Evolutionary conservation across 2,113 vertebrate genomes (phyloP), one percentile per base, ranked within the genome.

Genomic region (Mugil cephalus): DNA sequence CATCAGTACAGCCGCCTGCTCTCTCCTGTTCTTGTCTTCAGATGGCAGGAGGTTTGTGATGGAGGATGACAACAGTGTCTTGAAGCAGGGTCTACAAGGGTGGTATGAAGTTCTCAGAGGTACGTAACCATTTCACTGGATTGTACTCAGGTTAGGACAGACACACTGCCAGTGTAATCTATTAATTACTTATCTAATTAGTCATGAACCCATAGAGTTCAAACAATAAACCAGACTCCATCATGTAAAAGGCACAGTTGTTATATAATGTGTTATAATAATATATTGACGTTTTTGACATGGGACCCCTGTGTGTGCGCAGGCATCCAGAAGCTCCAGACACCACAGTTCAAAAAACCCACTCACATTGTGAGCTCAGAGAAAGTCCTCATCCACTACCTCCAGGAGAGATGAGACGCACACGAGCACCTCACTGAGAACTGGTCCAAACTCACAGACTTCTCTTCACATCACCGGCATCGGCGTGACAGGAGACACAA

Each of bases 1-100:
- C 24, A 30, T 30, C 24, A 30, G 5, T 10, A 21, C 14, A 1
- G 13, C 42, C 13, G 21, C 4, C 39, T 42, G 10, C 4, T 18
- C 19, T 40, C n/a, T 66, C 18, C 15, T 58, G 34, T 5, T 72
- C 2, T 15, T 50, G n/a, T 63, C 11, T 17, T 38, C 86, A 94
- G 93, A 93, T 71, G 93, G 93, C 11, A 86, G 90, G 66, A 86
- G 93, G 83, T 92, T 87, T 59, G 88, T 87, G 11, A 70, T 85
- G 4, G 90, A 93, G 13, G 79, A 86, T 3, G 77, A 83, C 43
- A 69, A 30, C 10, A 50, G 50, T 19, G 58, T 84, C 12, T 42
- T 88, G 48, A 87, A 85, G 71, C 84, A 80, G 47, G 74, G 74
- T 18, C 80, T 90, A 38, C 88, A 84, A 46, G 78, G 85, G 69